Conservation (phyloP, 2,888 invertebrate species). For the Torymus texanus region DNA sequence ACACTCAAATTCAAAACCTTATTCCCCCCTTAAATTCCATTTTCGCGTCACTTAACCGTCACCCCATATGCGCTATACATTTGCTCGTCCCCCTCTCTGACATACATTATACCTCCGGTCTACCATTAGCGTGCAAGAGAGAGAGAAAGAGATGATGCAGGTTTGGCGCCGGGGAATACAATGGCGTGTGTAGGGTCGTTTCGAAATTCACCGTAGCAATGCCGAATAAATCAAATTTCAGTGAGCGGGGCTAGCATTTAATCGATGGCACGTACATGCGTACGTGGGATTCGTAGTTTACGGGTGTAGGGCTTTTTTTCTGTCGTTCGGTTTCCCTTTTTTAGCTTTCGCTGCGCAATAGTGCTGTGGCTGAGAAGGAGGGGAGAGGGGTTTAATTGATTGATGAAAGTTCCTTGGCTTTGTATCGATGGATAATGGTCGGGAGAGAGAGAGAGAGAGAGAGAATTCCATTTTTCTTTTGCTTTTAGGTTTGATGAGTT, state of each 20-base stretch:
- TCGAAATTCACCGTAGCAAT: slow-evolving; percentile 38
- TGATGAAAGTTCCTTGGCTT: slow-evolving; percentile 7
- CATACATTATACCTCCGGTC: slow-evolving; percentile 24
- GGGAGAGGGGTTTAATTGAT: slow-evolving; percentile 29
- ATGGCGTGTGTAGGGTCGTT: slow-evolving; percentile 16
- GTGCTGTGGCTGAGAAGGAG: background rate
- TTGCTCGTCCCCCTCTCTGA: background rate
- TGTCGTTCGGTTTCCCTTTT: background rate
- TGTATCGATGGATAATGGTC: background rate
- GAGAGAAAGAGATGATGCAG: slow-evolving; percentile 1
- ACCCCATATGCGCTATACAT: background rate
- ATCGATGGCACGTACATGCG: slow-evolving; percentile 29
- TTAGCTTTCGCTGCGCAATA: background rate
- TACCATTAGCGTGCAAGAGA: slow-evolving; percentile 9
- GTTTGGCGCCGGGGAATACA: slow-evolving; percentile 26
- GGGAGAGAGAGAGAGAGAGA: too few relatives aligned
- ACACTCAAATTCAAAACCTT: too few relatives aligned
- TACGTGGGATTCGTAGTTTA: background rate
- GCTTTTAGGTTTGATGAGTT: too few relatives aligned
- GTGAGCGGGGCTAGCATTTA: slow-evolving; percentile 13
- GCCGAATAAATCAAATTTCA: slow-evolving; percentile 46
- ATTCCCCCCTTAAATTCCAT: too few relatives aligned
- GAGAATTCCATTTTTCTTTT: too few relatives aligned
- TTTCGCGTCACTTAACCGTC: too few relatives aligned
- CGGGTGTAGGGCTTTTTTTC: background rate